Evolutionary conservation across 2,797 vertebrate genomes (phyloP), one percentile per base, ranked within the genome.

Genomic region (Malurus leucopterus): DNA sequence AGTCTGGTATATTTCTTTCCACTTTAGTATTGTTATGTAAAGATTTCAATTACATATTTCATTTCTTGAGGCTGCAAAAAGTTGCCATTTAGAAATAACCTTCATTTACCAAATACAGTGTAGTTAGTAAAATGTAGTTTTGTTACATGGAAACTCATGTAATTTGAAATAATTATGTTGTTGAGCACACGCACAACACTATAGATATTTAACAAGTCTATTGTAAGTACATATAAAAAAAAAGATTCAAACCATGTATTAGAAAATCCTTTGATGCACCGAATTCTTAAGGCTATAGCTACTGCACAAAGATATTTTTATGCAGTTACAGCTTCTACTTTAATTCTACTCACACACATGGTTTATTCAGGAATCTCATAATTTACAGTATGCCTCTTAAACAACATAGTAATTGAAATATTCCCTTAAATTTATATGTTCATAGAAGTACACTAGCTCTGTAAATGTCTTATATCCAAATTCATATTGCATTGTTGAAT

Each of bases 161-260:
- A 84, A 88, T 89, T 91, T 78, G n/a, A 88, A 92, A 73, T 50
- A 84, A 86, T 92, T 59, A 21, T 15, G 14, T 59, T 81, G 38
- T 44, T 84, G 55, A 93, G 19, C 17, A 46, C 57, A 44, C 29
- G 5, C 36, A 59, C 14, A 55, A 44, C 62, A 40, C 13, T 38
- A 29, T 9, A 84, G 44, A 59, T 73, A 65, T 88, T 89, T 91
- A 84, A 65, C 8, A 44, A 12, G 3, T 47, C 34, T 75, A 18
- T 65, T 93, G 44, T 58, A 81, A 85, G 32, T 22, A 54, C 40
- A 34, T 38, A 71, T n/a, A 46, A 58, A 22, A 86, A 68, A 68
- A 62, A 24, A 64, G 2, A 57, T 36, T 36, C 32, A 85, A 87
- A 68, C 24, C 2, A 1, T 11, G 4, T 40, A 74, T 84, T 81